phyloP scores from a whole-genome alignment of 2,113 vertebrate genomes.

The Vimba vimba region DNA sequence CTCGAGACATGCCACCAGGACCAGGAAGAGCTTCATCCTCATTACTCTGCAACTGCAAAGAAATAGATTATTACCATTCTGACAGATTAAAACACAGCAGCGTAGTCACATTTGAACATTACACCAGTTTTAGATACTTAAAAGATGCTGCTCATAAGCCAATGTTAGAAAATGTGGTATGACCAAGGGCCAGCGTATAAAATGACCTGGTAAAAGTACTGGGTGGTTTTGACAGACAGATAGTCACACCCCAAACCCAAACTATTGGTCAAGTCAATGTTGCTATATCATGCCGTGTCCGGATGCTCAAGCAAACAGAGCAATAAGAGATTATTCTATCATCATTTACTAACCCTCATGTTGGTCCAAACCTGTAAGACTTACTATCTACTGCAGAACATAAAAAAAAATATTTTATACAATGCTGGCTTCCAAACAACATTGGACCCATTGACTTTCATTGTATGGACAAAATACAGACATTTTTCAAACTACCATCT shows the following conservation, averaged over 20 bases:
- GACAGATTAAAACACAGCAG: neutral
- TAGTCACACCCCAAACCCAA: slow-evolving; percentile 12
- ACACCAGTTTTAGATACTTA: neutral
- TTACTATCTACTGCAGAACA: neutral
- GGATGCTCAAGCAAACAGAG: neutral
- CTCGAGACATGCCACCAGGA: slow-evolving; percentile 63
- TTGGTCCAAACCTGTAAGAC: neutral
- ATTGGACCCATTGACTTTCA: neutral
- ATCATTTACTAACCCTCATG: slow-evolving; percentile 1
- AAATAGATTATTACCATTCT: slow-evolving; percentile 5
- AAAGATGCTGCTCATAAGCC: neutral
- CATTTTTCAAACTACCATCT: neutral
- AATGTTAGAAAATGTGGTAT: neutral
- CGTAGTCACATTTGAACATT: neutral
- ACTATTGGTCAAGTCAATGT: neutral
- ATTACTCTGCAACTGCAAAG: slow-evolving; percentile 87
- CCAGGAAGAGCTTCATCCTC: slow-evolving; percentile 84
- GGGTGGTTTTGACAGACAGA: neutral
- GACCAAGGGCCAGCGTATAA: neutral
- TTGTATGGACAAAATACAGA: neutral
- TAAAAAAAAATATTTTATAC: neutral
- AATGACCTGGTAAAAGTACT: neutral
- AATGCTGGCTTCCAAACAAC: no score
- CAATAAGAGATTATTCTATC: neutral
- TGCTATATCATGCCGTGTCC: neutral